These are phyloP conservation scores for Chrysochloris asiatica DNA, from an alignment of 2,113 vertebrate genomes.

Conservation along the genomic window DNA sequence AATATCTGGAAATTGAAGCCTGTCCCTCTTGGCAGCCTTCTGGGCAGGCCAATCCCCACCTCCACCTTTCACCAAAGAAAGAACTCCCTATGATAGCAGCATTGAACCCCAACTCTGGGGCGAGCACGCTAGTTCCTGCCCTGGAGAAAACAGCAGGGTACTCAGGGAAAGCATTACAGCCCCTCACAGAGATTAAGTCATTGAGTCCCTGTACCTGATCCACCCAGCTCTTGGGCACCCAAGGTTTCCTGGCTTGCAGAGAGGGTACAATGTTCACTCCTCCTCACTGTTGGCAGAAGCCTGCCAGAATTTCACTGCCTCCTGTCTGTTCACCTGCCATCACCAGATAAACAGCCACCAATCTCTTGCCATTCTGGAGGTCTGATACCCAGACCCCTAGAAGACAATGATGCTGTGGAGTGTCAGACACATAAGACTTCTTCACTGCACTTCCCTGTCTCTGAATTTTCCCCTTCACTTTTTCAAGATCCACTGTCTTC, in stretches of 20 bases:
- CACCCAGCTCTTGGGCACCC: accelerated
- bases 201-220: neutral
- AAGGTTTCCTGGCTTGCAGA: neutral
- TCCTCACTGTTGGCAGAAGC: neutral
- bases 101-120: neutral
- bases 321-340: neutral
- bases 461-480: neutral
- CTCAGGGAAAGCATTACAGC: neutral
- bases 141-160: neutral
- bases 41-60: neutral
- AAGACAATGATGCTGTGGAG: neutral
- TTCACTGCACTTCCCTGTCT: neutral
- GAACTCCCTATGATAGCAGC: neutral
- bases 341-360: neutral
- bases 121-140: neutral
- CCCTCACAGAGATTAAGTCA: neutral
- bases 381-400: too few species aligned
- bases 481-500: neutral
- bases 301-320: neutral
- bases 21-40: neutral
- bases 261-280: neutral
- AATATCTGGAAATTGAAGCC: neutral
- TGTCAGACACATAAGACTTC: neutral
- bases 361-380: neutral
- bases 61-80: neutral